Base-by-base conservation (phyloP, 1,140 invertebrate species). In the Elysia chlorotica region DNA sequence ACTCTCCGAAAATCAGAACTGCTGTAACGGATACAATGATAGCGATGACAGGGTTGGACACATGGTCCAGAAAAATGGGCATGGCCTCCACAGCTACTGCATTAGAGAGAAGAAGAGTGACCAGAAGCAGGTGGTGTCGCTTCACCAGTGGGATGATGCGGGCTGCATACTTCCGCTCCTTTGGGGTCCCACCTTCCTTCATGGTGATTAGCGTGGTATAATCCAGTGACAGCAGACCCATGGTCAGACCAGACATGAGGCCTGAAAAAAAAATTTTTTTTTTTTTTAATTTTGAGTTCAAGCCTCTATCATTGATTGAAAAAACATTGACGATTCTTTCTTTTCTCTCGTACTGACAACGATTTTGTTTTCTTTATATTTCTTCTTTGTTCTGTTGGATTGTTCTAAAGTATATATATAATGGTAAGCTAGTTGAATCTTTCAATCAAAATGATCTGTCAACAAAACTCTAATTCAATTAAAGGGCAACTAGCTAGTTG, bases 1-100 rank as follows among this genome's bases (percentile, higher is more conserved):
- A 87, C 86, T 87, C 86, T 78, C 86, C 86, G 83, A 87, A 87
- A 28, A 87, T 71, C 1, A 87, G 76, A 17, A 87, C 86, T 59
- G 84, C 85, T 33, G 84, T 85, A 6, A 86, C 83, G 33, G 85
- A 87, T 0, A 86, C 82, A 33, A 78, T 31, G 66, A 87, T 81
- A 5, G 86, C 86, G 57, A 77, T 83, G 19, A 86, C 66, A 28
- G 85, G 85, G 68, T 82, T 78, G 0, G 84, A 86, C 2, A 87
- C 78, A 28, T 77, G 65, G 68, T 87, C 85, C 38, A 87, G 63
- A 67, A 85, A 87, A n/a, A 87, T 81, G 37, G 86, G 86, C 85
- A 87, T 86, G 23, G 85, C 77, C 75, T 87, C 86, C 4, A 87
- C 85, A n/a, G 81, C 80, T 37, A 71, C 81, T 37, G 85, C 83